These are phyloP conservation scores for Oncorhynchus keta DNA, from an alignment of 2,113 vertebrate species.

Conservation along the genomic window DNA sequence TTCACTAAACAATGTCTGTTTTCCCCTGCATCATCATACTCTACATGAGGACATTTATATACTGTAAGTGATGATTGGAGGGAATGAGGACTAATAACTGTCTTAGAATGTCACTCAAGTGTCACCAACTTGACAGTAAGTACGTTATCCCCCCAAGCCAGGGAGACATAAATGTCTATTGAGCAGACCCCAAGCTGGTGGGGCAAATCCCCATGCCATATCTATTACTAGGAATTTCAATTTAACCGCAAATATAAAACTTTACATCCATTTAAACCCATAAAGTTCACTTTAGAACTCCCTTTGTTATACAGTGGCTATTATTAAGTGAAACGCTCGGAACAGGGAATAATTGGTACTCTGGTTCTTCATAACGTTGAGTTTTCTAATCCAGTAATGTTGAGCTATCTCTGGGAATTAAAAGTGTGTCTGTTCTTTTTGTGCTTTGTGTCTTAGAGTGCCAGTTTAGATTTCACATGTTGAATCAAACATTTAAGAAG, in stretches of 20 bases:
- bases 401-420: conserved; percentile 49
- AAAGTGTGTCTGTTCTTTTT: conserved; percentile 35
- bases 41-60: conserved; percentile 30
- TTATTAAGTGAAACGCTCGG: conserved; percentile 47
- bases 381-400: conserved; percentile 50
- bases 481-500: conserved; percentile 56
- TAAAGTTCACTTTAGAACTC: conserved; percentile 44
- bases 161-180: conserved; percentile 26
- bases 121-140: conserved; percentile 51
- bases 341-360: conserved; percentile 53
- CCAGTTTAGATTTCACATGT: conserved; percentile 63
- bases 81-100: conserved; percentile 53
- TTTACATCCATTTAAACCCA: conserved; percentile 52
- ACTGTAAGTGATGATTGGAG: conserved; percentile 16
- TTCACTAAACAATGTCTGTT: conserved; percentile 47
- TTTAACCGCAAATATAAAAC: conserved; percentile 67
- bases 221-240: conserved; percentile 65
- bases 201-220: conserved; percentile 58
- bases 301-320: conserved; percentile 47
- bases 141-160: conserved; percentile 46
- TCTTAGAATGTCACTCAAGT: conserved; percentile 58
- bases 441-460: conserved; percentile 44
- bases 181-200: conserved; percentile 6
- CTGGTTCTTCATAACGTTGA: conserved; percentile 35
- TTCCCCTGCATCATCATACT: conserved; percentile 42